Evolutionary conservation across 2,888 invertebrate species (phyloP).

Genomic region (Brenthis ino): DNA sequence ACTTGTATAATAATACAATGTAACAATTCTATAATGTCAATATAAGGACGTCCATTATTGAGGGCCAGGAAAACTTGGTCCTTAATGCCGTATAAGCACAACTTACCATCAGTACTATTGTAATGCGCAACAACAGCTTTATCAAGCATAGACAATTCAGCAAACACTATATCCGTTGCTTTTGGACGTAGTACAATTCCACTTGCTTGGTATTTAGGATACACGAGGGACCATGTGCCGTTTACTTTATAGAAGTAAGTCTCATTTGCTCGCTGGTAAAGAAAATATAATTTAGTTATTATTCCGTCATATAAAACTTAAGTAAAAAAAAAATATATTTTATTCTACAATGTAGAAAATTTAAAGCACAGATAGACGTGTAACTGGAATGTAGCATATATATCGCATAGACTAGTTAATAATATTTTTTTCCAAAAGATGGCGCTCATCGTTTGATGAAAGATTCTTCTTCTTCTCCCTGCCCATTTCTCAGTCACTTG

Average conservation of each 20-base stretch:
- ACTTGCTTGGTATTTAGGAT: slow-evolving; percentile 61
- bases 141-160: slow-evolving; percentile 64
- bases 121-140: slow-evolving; percentile 68
- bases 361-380: no score
- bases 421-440: no score
- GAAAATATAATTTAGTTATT: not conserved
- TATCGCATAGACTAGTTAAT: no score
- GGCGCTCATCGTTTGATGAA: no score
- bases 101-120: slow-evolving; percentile 74
- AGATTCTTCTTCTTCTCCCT: no score
- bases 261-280: slow-evolving; percentile 79
- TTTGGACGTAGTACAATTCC: slow-evolving; percentile 58
- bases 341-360: not conserved
- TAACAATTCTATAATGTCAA: no score
- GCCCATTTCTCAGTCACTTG: no score
- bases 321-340: no score
- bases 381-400: no score
- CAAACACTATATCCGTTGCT: slow-evolving; percentile 69
- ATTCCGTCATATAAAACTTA: not conserved
- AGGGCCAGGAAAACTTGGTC: no score
- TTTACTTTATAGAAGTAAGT: slow-evolving; percentile 85
- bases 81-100: not conserved
- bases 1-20: no score
- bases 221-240: slow-evolving; percentile 86
- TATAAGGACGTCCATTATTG: no score